Evolutionary conservation across 2,113 vertebrate species (phyloP).

Genomic region (Hydropotes inermis): DNA sequence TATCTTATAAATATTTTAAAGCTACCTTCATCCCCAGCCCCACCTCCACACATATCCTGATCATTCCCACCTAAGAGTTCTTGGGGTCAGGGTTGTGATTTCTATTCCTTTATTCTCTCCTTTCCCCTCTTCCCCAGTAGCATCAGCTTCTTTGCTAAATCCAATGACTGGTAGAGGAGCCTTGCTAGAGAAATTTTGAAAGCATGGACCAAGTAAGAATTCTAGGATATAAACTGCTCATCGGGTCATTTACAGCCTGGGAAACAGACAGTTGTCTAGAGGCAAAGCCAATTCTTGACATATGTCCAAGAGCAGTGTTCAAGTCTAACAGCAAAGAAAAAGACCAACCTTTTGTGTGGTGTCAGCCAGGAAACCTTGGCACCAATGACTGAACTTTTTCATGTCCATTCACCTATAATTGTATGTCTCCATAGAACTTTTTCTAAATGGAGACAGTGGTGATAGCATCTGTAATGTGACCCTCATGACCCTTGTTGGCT

Average conservation of each 20-base stretch:
- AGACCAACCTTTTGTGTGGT: not conserved
- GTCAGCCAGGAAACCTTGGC: not conserved
- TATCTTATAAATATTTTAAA: slow-evolving; percentile 13
- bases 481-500: not conserved
- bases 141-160: not conserved
- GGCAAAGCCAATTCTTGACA: not conserved
- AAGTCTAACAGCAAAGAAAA: not conserved
- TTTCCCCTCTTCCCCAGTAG: not conserved
- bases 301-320: not conserved
- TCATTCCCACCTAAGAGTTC: not conserved
- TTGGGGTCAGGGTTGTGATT: not conserved
- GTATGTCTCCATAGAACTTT: not conserved
- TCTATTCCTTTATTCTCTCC: not conserved
- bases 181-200: not conserved
- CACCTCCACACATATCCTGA: not conserved
- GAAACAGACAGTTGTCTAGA: not conserved
- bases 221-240: not conserved
- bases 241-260: not conserved
- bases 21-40: not conserved
- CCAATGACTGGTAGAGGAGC: not conserved
- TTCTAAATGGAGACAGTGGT: not conserved
- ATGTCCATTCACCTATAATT: not conserved
- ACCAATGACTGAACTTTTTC: not conserved
- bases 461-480: not conserved
- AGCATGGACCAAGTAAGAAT: not conserved